These are phyloP conservation scores for Epinotia nisella DNA, from an alignment of 2,888 invertebrate genomes.

Conservation along the genomic window DNA sequence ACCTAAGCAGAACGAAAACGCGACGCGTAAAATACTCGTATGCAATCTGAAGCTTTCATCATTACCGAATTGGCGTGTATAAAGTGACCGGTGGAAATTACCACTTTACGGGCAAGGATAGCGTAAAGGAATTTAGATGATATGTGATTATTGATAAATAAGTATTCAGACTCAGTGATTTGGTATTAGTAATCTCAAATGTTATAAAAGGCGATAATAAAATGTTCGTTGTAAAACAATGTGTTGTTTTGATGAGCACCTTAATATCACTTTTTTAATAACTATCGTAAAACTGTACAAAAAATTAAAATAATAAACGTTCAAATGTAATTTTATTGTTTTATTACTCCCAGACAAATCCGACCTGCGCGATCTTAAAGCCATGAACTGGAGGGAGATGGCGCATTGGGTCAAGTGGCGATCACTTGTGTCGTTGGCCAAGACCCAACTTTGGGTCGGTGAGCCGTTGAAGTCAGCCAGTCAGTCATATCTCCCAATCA, in stretches of 20 bases:
- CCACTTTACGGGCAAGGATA: neutral
- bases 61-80: neutral
- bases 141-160: neutral
- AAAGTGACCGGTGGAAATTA: neutral
- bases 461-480: no score
- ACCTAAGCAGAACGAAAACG: no score
- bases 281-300: constrained; percentile 51
- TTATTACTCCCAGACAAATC: neutral
- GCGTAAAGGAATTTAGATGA: neutral
- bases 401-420: no score
- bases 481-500: no score
- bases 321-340: constrained; percentile 41
- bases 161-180: neutral
- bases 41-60: neutral
- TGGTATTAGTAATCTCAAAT: constrained; percentile 43
- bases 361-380: no score
- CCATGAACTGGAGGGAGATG: no score
- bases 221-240: constrained; percentile 1
- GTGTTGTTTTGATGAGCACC: neutral
- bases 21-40: neutral
- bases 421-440: no score
- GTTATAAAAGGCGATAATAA: constrained; percentile 24
- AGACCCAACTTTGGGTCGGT: no score
- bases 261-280: constrained; percentile 45
- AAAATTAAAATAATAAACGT: constrained; percentile 53